These are phyloP conservation scores for Dioctria linearis DNA, from an alignment of 2,888 invertebrate species.

Conservation along the genomic window DNA sequence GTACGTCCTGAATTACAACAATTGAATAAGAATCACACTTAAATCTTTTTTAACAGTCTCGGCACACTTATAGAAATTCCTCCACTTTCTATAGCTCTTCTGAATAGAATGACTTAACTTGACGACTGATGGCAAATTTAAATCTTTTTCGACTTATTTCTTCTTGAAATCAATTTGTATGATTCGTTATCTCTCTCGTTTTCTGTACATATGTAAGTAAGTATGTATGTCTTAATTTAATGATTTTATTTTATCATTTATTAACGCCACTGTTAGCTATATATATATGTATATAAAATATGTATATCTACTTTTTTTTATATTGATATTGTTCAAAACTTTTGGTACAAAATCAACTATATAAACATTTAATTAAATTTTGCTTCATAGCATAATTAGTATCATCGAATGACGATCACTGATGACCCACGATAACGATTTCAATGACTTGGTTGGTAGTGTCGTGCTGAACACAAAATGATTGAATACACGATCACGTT, in stretches of 20 bases:
- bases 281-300: not conserved
- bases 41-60: not conserved
- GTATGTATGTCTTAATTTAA: constrained; percentile 39
- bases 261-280: constrained; percentile 26
- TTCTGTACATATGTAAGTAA: not conserved
- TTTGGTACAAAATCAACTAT: no score
- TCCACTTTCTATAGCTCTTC: constrained; percentile 12
- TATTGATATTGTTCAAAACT: no score
- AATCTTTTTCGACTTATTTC: constrained; percentile 49
- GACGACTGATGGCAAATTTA: constrained; percentile 51
- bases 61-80: constrained; percentile 9
- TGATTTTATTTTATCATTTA: constrained; percentile 33
- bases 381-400: constrained; percentile 49
- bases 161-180: constrained; percentile 48
- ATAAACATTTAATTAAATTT: constrained; percentile 40
- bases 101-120: constrained; percentile 44
- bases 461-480: not conserved
- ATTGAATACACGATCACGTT: constrained; percentile 16
- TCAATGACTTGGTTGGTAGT: constrained; percentile 25
- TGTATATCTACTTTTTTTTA: no score
- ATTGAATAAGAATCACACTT: not conserved
- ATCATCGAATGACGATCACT: constrained; percentile 18
- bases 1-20: constrained; percentile 1
- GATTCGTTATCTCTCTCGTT: constrained; percentile 35
- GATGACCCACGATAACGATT: constrained; percentile 40